phyloP scores from a whole-genome alignment of 1,140 invertebrate species.

The Varroa destructor region DNA sequence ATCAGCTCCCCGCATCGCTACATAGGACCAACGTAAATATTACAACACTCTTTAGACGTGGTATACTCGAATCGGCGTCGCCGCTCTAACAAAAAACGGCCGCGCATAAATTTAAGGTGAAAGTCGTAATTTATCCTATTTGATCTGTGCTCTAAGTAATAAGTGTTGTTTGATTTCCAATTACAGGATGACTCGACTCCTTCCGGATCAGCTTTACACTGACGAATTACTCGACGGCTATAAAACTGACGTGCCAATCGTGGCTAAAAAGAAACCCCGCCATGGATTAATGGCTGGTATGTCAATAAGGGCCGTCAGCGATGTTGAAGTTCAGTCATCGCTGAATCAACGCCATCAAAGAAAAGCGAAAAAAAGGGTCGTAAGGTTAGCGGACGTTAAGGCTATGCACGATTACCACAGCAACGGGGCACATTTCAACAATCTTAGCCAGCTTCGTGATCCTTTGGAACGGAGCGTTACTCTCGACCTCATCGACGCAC shows the following conservation, averaged over 20 bases:
- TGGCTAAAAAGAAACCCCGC: constrained; percentile 11
- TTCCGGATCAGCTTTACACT: constrained; percentile 27
- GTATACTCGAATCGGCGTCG: no score
- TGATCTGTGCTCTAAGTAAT: no score
- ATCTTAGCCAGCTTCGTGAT: constrained; percentile 4
- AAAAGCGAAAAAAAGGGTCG: constrained; percentile 12
- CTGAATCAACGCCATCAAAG: neutral
- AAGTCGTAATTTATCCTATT: no score
- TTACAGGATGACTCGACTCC: constrained; percentile 28
- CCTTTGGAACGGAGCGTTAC: neutral
- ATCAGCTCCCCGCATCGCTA: no score
- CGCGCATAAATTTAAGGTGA: no score
- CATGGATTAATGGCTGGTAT: no score
- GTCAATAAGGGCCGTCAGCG: neutral
- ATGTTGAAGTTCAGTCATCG: neutral
- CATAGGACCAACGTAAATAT: no score
- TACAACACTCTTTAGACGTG: no score
- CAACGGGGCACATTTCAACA: constrained; percentile 22
- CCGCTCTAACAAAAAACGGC: no score
- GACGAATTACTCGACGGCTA: constrained; percentile 14
- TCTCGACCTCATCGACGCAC: neutral
- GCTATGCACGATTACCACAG: neutral
- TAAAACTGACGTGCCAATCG: constrained; percentile 4
- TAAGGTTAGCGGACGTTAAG: constrained; percentile 3
- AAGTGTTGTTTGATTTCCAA: no score